Percentiles rank a stretch among this genome's conserved stretches.
These are phyloP conservation scores for Antennarius maculatus DNA, from an alignment of 2,797 vertebrate genomes.

Conservation along the genomic window DNA sequence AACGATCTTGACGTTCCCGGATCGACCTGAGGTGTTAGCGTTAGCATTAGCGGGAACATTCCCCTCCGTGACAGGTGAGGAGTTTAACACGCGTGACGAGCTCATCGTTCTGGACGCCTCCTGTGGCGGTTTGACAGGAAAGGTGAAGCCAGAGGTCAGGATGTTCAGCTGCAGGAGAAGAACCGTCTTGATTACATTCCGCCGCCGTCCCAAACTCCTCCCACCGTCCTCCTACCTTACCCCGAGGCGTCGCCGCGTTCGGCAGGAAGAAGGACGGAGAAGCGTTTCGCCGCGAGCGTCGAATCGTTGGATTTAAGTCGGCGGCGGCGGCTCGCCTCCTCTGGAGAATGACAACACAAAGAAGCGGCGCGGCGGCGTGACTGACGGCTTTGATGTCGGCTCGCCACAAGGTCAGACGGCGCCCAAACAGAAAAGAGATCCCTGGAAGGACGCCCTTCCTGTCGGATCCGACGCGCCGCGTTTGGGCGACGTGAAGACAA, in stretches of 20 bases:
- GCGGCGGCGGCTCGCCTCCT: conserved; percentile 57
- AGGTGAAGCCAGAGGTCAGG: conserved; percentile 47
- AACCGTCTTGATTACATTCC: conserved; percentile 54
- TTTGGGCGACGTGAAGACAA: conserved; percentile 52
- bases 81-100: not conserved
- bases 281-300: conserved; percentile 67
- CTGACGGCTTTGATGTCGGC: conserved; percentile 73
- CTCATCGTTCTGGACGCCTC: conserved; percentile 6
- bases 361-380: conserved; percentile 68
- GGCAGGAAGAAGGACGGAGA: conserved; percentile 57
- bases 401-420: conserved; percentile 74
- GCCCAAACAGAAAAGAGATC: conserved; percentile 54
- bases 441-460: conserved; percentile 51
- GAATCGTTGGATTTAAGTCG: conserved; percentile 65
- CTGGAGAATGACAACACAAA: conserved; percentile 66
- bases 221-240: conserved; percentile 70
- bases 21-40: too few species aligned
- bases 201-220: conserved; percentile 20
- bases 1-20: too few species aligned
- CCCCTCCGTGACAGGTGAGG: not conserved
- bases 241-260: conserved; percentile 60
- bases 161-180: conserved; percentile 12
- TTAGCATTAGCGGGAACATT: too few species aligned
- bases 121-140: conserved; percentile 27
- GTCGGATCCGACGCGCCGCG: conserved; percentile 39